Evolutionary conservation across 2,113 vertebrate species (phyloP), one percentile per base, ranked within the genome.

Genomic region (Trematomus loennbergii): DNA sequence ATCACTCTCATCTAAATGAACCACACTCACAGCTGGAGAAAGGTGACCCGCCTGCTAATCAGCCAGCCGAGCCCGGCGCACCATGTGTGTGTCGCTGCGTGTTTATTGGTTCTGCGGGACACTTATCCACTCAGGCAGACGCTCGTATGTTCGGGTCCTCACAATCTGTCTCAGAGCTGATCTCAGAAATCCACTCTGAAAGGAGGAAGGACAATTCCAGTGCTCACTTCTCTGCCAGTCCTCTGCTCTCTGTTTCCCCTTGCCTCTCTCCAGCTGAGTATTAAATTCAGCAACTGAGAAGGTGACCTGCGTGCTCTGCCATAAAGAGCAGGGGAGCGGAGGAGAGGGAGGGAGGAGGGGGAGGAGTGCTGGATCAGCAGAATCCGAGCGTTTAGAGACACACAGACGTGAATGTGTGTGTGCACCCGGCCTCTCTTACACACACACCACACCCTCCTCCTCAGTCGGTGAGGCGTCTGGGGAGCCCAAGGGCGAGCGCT

Each of bases 221-320:
- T 25, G 82, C 82, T 88, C 82, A 86, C 77, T 84, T 82, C 78
- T 83, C 79, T 82, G 82, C 82, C 64, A 81, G 80, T 82, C 79
- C 87, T 85, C 72, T 77, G 25, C 74, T 86, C 71, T 25, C 25
- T 25, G 78, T 85, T 84, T 52, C 33, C 58, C 20, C 59, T 64
- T 85, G 86, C 79, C 81, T 87, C 85, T 87, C 87, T 89, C 86
- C 86, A 91, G 90, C 90, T 92, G 89, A 94, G 93, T 94, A 95
- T 94, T 95, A 95, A 93, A 94, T 94, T 93, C 93, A 93, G 94
- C 93, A 89, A 90, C 88, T 89, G 92, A 94, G 93, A 95, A 95
- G 94, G 94, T 95, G 94, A 95, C 94, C 94, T 92, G 92, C 79
- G 86, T 94, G 93, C 93, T 95, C 93, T 91, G 89, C 90, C 88